Evolutionary conservation across 2,797 vertebrate genomes (phyloP), one percentile per base, ranked within the genome.

Genomic region (Morus bassanus): DNA sequence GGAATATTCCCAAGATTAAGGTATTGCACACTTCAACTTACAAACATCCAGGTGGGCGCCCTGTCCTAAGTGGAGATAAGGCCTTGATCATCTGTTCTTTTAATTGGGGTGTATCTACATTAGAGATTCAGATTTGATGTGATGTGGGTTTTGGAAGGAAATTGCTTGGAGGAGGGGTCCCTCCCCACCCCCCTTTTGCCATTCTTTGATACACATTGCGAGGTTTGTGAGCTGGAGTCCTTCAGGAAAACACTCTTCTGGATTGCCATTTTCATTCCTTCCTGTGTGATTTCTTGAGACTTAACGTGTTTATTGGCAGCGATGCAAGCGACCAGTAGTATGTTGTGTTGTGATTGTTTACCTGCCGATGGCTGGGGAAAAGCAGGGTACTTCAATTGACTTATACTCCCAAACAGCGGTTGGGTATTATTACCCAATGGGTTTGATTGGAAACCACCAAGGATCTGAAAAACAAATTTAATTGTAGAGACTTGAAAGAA

Each of bases 231-330:
- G 45, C n/a, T 50, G 60, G 48, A 15, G 37, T 59, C 28, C 64
- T 77, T 43, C 21, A 60, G 39, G 39, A 43, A 60, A 54, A 10
- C 4, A 6, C 4, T 25, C 18, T 15, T 46, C 18, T 21, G 31
- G 18, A 13, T 54, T 70, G 30, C 18, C 30, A 8, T 68, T 60
- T 69, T 17, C 22, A 10, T 43, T 21, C 37, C 18, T 76, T 53
- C 59, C 53, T 30, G 6, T 28, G 33, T 6, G 50, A 21, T 31
- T 35, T 60, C 53, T 41, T 37, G 46, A 43, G 30, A 25, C 13
- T 6, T 7, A 7, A 21, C 5, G 0, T 7, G 6, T 15, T 24
- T 28, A 19, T 13, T 53, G 48, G 48, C 1, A 1, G 43, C 4
- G 56, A 9, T 14, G 23, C n/a, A 13, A 23, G 76, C 13, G 61